Percentiles rank a stretch among this genome's conserved stretches.
Conservation (phyloP, 2,113 vertebrate species). For the Peromyscus maniculatus region DNA sequence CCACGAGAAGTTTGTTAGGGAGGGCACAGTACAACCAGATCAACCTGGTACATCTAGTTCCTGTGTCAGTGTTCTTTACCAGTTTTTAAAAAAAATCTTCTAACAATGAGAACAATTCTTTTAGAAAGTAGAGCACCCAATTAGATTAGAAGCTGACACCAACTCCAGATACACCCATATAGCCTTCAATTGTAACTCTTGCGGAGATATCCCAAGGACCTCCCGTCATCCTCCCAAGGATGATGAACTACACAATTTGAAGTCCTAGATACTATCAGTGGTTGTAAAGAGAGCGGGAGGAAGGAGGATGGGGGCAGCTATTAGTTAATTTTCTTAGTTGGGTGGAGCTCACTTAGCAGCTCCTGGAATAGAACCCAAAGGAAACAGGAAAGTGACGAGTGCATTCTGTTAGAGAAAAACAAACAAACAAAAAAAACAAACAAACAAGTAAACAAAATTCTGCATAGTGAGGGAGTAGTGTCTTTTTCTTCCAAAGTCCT, state of each 20-base stretch:
- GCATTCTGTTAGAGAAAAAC: not conserved
- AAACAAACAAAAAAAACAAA: too few relatives aligned
- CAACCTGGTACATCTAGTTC: fast-evolving
- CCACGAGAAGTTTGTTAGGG: not conserved
- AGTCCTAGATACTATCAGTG: not conserved
- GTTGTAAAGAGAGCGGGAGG: not conserved
- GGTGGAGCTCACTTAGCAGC: not conserved
- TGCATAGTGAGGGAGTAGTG: too few relatives aligned
- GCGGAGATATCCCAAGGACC: not conserved
- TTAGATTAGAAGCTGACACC: not conserved
- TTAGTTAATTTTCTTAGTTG: not conserved
- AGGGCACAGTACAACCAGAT: not conserved
- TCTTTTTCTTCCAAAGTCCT: not conserved
- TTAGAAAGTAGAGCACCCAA: not conserved
- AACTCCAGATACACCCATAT: not conserved
- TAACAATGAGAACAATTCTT: not conserved
- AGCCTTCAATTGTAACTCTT: not conserved
- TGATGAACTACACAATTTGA: not conserved
- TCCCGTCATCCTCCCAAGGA: not conserved
- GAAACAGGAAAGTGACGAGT: not conserved
- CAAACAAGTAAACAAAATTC: not conserved
- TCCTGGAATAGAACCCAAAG: not conserved
- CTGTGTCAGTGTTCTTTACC: not conserved
- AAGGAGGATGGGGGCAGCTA: not conserved
- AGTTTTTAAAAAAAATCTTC: not conserved